A percentile compares a stretch with the other conserved stretches of the same genome.
Conservation (phyloP, 1,140 invertebrate species). For the Pogonognathellus flavescens region DNA sequence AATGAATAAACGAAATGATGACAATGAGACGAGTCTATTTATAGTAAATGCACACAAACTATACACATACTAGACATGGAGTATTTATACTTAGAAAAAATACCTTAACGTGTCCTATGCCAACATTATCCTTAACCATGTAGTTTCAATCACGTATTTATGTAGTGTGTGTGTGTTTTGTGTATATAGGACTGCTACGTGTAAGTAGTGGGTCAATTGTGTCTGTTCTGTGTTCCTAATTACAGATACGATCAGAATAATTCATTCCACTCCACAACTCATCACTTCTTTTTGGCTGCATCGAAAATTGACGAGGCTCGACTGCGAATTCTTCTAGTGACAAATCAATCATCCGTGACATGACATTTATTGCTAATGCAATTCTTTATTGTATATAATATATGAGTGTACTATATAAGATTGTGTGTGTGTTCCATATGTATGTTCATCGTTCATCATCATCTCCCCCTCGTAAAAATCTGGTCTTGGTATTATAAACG, state of each 20-base stretch:
- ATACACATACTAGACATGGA: background rate
- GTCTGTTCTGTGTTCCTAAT: background rate
- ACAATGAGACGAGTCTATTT: conserved; percentile 14
- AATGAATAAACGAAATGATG: conserved; percentile 5
- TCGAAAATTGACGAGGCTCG: background rate
- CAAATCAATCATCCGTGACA: conserved; percentile 32
- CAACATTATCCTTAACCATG: no score
- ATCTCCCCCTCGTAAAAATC: no score
- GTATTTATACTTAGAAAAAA: no score
- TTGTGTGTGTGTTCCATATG: no score
- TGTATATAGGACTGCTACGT: no score
- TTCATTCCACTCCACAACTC: background rate
- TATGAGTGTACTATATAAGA: no score
- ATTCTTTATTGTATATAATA: background rate
- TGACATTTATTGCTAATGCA: conserved; percentile 32
- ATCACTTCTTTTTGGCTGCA: no score
- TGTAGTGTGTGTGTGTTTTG: no score
- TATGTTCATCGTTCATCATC: no score
- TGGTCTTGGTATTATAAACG: no score
- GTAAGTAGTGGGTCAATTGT: no score
- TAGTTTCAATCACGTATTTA: no score
- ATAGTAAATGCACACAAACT: background rate
- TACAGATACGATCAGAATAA: conserved; percentile 24
- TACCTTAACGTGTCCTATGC: background rate
- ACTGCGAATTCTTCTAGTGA: background rate